phyloP scores from a whole-genome alignment of 2,888 invertebrate species.

The Oxyteleia sp. region DNA sequence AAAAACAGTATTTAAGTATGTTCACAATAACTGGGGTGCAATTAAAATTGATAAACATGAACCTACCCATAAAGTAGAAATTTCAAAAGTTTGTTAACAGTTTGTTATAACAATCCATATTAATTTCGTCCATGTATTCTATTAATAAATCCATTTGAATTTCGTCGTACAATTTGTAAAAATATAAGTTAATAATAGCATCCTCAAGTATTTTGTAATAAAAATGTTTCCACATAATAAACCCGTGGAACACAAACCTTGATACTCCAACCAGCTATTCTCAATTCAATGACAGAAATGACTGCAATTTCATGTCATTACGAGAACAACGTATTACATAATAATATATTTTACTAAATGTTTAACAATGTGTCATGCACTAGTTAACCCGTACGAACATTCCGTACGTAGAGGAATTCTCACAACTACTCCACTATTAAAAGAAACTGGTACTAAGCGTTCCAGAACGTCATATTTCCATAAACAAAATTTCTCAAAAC shows the following conservation, averaged over 20 bases:
- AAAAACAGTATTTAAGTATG: too few relatives aligned
- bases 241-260: conserved; percentile 13
- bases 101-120: too few relatives aligned
- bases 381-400: conserved; percentile 25
- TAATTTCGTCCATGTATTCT: too few relatives aligned
- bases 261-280: neutral
- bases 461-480: neutral
- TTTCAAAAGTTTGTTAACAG: too few relatives aligned
- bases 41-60: too few relatives aligned
- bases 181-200: too few relatives aligned
- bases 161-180: too few relatives aligned
- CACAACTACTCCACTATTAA: conserved; percentile 9
- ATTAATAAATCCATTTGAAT: too few relatives aligned
- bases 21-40: too few relatives aligned
- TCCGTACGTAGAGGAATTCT: conserved; percentile 18
- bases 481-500: neutral
- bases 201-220: too few relatives aligned
- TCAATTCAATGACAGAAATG: conserved; percentile 16
- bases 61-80: too few relatives aligned
- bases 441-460: neutral
- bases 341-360: conserved; percentile 38
- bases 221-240: conserved; percentile 1
- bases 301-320: conserved; percentile 19
- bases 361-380: conserved; percentile 52
- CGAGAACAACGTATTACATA: conserved; percentile 16